These are phyloP conservation scores for Halictus ligatus DNA, from an alignment of 2,888 invertebrate species.

Conservation along the genomic window DNA sequence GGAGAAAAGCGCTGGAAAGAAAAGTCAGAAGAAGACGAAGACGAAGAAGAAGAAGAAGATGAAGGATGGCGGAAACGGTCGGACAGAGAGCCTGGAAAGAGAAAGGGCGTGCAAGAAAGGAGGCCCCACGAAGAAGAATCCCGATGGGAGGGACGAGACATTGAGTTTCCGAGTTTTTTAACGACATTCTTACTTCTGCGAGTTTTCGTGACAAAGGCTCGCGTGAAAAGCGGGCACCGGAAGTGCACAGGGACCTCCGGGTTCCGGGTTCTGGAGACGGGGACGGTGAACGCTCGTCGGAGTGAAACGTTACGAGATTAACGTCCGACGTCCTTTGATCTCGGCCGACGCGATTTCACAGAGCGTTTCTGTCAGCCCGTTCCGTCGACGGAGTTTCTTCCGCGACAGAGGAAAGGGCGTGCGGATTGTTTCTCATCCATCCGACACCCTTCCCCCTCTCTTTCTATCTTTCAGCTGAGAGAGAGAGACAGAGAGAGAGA, in stretches of 20 bases:
- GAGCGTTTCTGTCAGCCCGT: background rate
- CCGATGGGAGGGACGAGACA: constrained; percentile 26
- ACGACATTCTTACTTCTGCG: constrained; percentile 56
- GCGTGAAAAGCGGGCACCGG: constrained; percentile 25
- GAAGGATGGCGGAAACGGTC: background rate
- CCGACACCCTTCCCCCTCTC: background rate
- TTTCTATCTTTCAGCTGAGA: background rate
- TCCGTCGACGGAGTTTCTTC: background rate
- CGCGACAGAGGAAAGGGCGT: background rate
- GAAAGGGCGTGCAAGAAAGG: constrained; percentile 1
- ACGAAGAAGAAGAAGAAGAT: background rate
- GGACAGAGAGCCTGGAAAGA: background rate
- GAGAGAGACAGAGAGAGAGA: background rate
- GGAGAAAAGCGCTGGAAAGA: background rate
- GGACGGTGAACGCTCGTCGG: background rate
- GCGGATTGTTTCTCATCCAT: constrained; percentile 16
- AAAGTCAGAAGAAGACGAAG: background rate
- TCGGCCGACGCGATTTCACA: constrained; percentile 1
- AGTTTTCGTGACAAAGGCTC: constrained; percentile 37
- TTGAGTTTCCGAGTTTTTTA: constrained; percentile 58
- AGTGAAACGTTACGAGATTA: constrained; percentile 46
- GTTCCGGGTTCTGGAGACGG: background rate
- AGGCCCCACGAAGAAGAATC: background rate
- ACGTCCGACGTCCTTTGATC: constrained; percentile 42
- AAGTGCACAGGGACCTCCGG: constrained; percentile 9